These are phyloP conservation scores for Eulemur macaco DNA, from an alignment of 2,113 vertebrate genomes.

Conservation along the genomic window DNA sequence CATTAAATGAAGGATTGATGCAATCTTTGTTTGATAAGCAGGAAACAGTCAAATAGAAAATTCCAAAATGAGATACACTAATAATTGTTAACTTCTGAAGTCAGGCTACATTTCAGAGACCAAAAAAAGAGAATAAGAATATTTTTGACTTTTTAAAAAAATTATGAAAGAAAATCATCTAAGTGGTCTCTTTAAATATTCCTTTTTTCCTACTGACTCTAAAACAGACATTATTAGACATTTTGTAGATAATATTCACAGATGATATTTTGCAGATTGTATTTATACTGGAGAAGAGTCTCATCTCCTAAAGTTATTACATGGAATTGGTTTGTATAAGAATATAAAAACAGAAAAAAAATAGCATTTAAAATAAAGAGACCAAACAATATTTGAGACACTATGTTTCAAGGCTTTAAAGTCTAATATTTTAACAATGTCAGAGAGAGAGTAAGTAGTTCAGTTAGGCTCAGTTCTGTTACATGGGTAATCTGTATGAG, in stretches of 20 bases:
- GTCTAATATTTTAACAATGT: neutral
- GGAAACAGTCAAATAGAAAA: neutral
- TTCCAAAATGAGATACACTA: neutral
- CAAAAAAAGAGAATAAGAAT: neutral
- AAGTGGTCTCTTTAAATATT: neutral
- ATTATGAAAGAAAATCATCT: neutral
- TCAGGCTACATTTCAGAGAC: neutral
- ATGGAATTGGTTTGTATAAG: neutral
- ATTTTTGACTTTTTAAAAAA: neutral
- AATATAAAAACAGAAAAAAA: neutral
- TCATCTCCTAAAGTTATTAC: neutral
- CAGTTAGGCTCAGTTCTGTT: neutral
- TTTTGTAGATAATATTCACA: neutral
- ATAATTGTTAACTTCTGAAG: neutral
- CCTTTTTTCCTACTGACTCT: neutral
- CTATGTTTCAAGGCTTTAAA: neutral
- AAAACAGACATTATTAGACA: neutral
- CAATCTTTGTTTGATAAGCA: neutral
- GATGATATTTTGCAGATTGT: neutral
- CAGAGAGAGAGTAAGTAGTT: neutral
- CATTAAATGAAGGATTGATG: neutral
- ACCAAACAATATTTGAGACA: neutral
- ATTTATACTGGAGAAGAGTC: neutral
- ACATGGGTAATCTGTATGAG: neutral
- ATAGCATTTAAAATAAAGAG: neutral